These are phyloP conservation scores for Labeo rohita DNA, from an alignment of 2,113 vertebrate genomes.

Conservation along the genomic window DNA sequence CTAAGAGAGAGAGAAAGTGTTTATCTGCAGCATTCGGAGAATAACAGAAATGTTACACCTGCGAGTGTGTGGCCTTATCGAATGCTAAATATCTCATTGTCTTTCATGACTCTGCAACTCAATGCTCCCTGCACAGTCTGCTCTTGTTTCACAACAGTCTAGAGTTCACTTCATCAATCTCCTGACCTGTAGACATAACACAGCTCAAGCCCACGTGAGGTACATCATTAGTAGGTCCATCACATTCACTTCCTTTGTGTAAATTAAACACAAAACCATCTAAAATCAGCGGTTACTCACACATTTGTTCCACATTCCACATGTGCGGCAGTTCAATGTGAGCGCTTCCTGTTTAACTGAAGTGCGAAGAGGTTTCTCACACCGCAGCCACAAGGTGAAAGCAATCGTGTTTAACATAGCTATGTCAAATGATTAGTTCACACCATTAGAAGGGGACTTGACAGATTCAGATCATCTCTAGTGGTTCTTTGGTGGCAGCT, in stretches of 20 bases:
- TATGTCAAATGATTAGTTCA: neutral
- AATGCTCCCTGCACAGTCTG: slow-evolving; percentile 31
- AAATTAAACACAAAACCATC: neutral
- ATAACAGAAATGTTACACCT: slow-evolving; percentile 29
- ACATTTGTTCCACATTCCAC: slow-evolving; percentile 47
- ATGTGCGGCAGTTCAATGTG: slow-evolving; percentile 22
- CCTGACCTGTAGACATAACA: slow-evolving; percentile 2
- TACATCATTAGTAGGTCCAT: slow-evolving; percentile 5
- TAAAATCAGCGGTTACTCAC: slow-evolving; percentile 30
- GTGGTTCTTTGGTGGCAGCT: neutral
- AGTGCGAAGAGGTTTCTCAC: slow-evolving; percentile 50
- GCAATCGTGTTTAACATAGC: slow-evolving; percentile 29
- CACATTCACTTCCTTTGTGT: neutral
- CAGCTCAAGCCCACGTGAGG: neutral
- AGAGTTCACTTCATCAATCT: slow-evolving; percentile 35
- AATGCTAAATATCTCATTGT: slow-evolving; percentile 12
- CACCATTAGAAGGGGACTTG: slow-evolving; percentile 1
- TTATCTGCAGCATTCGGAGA: neutral
- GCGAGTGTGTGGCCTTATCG: neutral
- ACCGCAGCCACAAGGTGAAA: slow-evolving; percentile 41
- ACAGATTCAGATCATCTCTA: neutral
- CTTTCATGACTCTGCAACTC: slow-evolving; percentile 26
- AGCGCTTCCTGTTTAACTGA: slow-evolving; percentile 52
- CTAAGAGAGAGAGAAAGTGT: neutral
- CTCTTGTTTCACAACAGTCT: slow-evolving; percentile 49